phyloP scores from a whole-genome alignment of 2,113 vertebrate species.

The Phocoena sinus region DNA sequence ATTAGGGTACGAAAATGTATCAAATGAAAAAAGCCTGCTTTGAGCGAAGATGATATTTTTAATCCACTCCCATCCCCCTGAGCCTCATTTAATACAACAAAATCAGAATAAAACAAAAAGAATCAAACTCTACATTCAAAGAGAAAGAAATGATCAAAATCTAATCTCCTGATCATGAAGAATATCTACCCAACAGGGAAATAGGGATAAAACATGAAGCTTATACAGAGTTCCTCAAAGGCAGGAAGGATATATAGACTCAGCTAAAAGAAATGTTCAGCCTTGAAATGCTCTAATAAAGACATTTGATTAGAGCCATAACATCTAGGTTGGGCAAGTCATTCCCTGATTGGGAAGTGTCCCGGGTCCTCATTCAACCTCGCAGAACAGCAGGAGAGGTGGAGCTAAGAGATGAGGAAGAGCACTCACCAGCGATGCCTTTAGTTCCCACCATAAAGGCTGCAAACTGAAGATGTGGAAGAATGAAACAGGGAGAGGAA shows the following conservation, averaged over 20 bases:
- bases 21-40: not conserved
- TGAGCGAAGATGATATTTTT: not conserved
- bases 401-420: not conserved
- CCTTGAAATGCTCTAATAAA: not conserved
- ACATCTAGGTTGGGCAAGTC: too few relatives aligned
- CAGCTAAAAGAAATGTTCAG: not conserved
- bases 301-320: not conserved
- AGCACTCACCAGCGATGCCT: not conserved
- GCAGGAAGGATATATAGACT: not conserved
- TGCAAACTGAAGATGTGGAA: not conserved
- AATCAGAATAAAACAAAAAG: not conserved
- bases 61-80: not conserved
- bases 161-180: not conserved
- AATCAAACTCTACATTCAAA: not conserved
- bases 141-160: not conserved
- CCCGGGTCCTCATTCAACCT: not conserved
- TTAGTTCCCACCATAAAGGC: not conserved
- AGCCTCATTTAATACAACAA: not conserved
- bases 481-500: not conserved
- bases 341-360: not conserved
- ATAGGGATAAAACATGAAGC: not conserved
- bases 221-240: not conserved
- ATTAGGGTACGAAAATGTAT: not conserved
- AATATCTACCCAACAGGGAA: not conserved
- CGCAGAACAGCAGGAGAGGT: accelerated